These are phyloP conservation scores for Scomber scombrus DNA, from an alignment of 2,113 vertebrate species.

Conservation along the genomic window DNA sequence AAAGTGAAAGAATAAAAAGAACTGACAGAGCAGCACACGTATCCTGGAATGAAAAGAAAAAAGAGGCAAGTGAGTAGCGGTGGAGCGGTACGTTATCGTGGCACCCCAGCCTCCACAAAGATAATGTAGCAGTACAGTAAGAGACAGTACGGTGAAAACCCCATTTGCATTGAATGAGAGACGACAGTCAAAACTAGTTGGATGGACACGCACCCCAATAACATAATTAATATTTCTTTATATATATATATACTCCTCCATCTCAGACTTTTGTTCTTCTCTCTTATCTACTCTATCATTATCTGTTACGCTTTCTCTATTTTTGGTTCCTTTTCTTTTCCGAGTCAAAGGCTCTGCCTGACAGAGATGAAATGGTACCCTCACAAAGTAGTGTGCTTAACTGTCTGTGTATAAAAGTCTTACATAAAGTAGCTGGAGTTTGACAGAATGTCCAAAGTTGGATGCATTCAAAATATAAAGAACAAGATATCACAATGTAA, in stretches of 20 bases:
- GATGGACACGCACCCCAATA: constrained; percentile 42
- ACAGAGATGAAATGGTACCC: neutral
- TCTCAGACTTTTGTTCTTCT: neutral
- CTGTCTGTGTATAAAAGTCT: constrained; percentile 7
- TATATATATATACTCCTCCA: neutral
- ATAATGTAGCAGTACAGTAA: constrained; percentile 48
- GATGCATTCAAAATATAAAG: neutral
- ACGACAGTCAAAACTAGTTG: constrained; percentile 52
- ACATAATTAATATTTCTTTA: constrained; percentile 22
- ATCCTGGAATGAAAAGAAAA: constrained; percentile 29
- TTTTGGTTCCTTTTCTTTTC: constrained; percentile 9
- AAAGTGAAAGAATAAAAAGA: constrained; percentile 45
- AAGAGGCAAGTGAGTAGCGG: constrained; percentile 1
- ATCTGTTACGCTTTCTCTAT: neutral
- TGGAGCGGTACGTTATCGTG: constrained; percentile 61
- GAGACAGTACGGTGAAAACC: constrained; percentile 33
- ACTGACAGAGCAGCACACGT: constrained; percentile 28
- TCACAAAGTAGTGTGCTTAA: neutral
- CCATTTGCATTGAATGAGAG: constrained; percentile 75
- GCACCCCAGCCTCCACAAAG: constrained; percentile 49
- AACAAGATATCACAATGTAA: neutral
- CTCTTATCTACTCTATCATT: neutral
- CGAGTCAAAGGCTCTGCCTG: neutral
- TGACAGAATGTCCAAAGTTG: neutral
- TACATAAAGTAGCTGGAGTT: constrained; percentile 2